Percentiles rank a stretch among this genome's conserved stretches.
Conservation (phyloP, 2,797 vertebrate genomes). For the Sebastiscus albofasciatus region DNA sequence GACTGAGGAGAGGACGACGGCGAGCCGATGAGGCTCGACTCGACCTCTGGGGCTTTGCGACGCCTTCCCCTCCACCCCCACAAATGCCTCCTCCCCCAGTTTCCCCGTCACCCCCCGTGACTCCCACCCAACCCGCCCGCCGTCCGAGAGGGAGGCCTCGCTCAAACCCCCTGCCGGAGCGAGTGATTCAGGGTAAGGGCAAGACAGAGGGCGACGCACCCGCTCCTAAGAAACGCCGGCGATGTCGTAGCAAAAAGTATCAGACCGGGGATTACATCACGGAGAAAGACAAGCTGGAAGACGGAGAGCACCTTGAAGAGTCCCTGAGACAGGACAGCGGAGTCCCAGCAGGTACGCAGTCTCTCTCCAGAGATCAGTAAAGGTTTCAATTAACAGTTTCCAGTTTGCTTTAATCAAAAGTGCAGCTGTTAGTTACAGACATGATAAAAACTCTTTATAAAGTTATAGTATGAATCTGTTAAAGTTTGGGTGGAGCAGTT, state of each 20-base stretch:
- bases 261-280: conserved; percentile 95
- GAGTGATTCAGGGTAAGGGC: conserved; percentile 72
- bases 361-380: not conserved
- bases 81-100: conserved; percentile 53
- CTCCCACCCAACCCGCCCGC: conserved; percentile 63
- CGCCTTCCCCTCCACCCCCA: conserved; percentile 77
- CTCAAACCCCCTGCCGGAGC: conserved; percentile 82
- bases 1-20: conserved; percentile 83
- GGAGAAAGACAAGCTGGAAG: conserved; percentile 89
- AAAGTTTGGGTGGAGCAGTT: not conserved
- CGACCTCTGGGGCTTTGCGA: conserved; percentile 84
- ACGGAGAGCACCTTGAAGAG: conserved; percentile 71
- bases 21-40: conserved; percentile 86
- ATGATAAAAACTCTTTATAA: not conserved
- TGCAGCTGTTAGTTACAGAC: not conserved
- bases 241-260: conserved; percentile 94
- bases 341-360: conserved; percentile 68
- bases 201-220: conserved; percentile 81
- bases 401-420: conserved; percentile 9
- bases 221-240: conserved; percentile 89
- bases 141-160: conserved; percentile 89
- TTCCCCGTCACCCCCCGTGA: conserved; percentile 45
- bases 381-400: conserved; percentile 23
- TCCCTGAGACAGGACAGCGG: conserved; percentile 46
- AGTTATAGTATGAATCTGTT: not conserved